Percentiles rank a stretch among this genome's conserved stretches.
These are phyloP conservation scores for Notothenia coriiceps DNA, from an alignment of 2,113 vertebrate genomes.

Conservation along the genomic window DNA sequence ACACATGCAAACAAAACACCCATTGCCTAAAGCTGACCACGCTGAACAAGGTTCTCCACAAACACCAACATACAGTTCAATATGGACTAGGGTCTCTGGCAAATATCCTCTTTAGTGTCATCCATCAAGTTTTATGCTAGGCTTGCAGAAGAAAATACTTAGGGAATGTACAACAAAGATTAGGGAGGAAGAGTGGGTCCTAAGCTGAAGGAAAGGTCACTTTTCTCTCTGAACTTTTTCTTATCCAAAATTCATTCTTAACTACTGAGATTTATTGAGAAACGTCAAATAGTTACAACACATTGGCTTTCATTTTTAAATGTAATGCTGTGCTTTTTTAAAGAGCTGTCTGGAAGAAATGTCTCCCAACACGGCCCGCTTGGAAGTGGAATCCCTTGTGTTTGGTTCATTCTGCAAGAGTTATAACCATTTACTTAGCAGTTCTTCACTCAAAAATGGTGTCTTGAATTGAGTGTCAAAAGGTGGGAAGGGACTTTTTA, in stretches of 20 bases:
- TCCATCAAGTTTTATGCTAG: not conserved
- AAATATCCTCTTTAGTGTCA: slow-evolving; percentile 36
- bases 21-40: slow-evolving; percentile 34
- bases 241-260: not conserved
- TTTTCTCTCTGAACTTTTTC: not conserved
- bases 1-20: slow-evolving; percentile 14
- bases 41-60: slow-evolving; percentile 27
- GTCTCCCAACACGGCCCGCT: not conserved
- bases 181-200: no score
- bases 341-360: not conserved
- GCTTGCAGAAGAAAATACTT: slow-evolving; percentile 4
- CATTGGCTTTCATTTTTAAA: not conserved
- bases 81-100: not conserved
- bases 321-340: not conserved
- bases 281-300: no score
- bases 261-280: not conserved
- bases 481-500: not conserved
- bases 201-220: not conserved
- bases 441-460: not conserved
- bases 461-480: not conserved
- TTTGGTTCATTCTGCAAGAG: not conserved
- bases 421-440: not conserved
- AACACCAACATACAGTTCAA: slow-evolving; percentile 22
- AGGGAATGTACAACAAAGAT: not conserved
- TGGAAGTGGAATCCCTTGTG: not conserved